Evolutionary conservation across 1,140 invertebrate genomes (phyloP), one percentile per base, ranked within the genome.

Genomic region (Pachypeltis micranthus): DNA sequence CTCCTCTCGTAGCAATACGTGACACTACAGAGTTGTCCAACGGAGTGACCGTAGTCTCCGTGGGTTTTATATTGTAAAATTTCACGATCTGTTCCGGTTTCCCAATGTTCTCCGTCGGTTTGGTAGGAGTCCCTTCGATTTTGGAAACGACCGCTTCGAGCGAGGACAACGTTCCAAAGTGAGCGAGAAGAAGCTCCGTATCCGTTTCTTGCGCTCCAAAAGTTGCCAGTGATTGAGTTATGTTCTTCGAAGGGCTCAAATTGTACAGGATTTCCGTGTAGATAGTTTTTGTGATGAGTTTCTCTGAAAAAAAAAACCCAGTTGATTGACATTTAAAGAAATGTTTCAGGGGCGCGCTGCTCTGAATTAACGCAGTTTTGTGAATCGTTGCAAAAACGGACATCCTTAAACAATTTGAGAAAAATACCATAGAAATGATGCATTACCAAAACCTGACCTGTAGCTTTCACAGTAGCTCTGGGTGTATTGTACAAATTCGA

Each of bases 221-320:
- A 60, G 75, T 81, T 23, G 70, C 73, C 57, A 88, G 72, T 61
- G 85, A 83, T 67, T 81, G 78, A 1, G 79, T 76, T 63, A 86
- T 86, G 69, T 86, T 86, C 70, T 83, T 85, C 0, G 82, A 81
- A 7, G 81, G 70, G 0, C 84, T 86, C 51, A 88, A 74, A 69
- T 81, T 84, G 67, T 79, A 87, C 27, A 88, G 68, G 26, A 86
- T 79, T 74, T 88, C 86, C 0, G 82, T 81, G 68, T 77, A 81
- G 1, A 86, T 69, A 28, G 73, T 80, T 69, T 77, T 81, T 3
- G 85, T 87, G 0, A 78, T 78, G 69, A 85, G 10, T 44, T 65
- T 60, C 7, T 57, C 31, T 39, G 31, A 10, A 7, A 39, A 39
- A 39, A 16, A 39, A 16, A 39, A 10, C 7, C 31, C 7, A 39